These are phyloP conservation scores for Simalia tracyae DNA, from an alignment of 2,797 vertebrate genomes.

Conservation along the genomic window DNA sequence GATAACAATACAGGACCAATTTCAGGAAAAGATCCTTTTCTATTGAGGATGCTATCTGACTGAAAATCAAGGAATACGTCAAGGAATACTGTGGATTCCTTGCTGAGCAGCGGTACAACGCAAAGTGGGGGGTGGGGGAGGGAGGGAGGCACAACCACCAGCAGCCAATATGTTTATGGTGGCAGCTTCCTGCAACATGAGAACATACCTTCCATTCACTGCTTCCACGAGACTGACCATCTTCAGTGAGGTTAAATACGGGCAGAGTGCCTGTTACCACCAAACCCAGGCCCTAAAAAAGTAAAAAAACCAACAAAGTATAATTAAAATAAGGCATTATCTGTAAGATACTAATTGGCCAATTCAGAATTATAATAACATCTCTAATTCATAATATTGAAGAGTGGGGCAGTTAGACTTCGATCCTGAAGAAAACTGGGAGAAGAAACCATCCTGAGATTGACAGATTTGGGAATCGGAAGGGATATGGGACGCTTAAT, in stretches of 20 bases:
- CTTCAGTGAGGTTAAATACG: conserved; percentile 93
- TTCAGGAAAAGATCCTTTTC: background rate
- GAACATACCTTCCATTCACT: conserved; percentile 77
- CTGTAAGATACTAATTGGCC: too few species aligned
- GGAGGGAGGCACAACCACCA: background rate
- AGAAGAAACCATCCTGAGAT: background rate
- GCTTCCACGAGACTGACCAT: conserved; percentile 64
- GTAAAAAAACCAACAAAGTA: conserved; percentile 59
- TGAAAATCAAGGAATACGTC: background rate
- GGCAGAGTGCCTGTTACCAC: conserved; percentile 96
- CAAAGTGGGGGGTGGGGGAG: background rate
- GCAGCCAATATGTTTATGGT: background rate
- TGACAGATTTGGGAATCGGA: background rate
- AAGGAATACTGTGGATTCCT: background rate
- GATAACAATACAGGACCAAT: background rate
- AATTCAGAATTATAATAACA: background rate
- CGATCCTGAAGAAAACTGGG: background rate
- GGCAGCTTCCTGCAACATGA: background rate
- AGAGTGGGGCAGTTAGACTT: background rate
- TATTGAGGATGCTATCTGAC: background rate
- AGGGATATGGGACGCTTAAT: background rate
- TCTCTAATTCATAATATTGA: background rate
- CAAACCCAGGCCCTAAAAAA: conserved; percentile 87
- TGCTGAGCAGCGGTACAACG: background rate
- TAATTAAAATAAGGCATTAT: background rate